Evolutionary conservation across 2,888 invertebrate species (phyloP), one percentile per base, ranked within the genome.

Genomic region (Eupithecia dodoneata): DNA sequence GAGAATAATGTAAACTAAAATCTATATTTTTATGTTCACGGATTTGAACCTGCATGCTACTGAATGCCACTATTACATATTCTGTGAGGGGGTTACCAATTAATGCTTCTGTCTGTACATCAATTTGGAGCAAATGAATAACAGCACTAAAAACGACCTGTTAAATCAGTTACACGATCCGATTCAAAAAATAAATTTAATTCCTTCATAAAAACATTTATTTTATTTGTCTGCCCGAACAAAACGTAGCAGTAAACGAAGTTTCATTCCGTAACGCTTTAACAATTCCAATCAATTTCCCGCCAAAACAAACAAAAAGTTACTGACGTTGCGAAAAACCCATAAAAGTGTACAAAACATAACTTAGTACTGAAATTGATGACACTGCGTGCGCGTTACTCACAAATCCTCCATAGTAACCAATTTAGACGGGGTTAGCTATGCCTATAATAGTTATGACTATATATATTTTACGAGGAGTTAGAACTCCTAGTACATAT

Each of bases 281-380:
- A 73, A 71, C 77, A 79, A 80, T 81, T 81, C 72, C 79, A 82
- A 80, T 81, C 79, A 81, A 82, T 81, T 78, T 77, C 45, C 71
- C 71, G 63, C 74, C 78, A 82, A 74, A 80, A 79, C 78, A 82
- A 81, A 81, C 67, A 77, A 59, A 74, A 72, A 69, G 79, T 80
- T 77, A 77, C 74, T 81, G 67, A 80, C 72, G 75, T 73, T 75
- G 75, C 72, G 55, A 80, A 81, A 80, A 80, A 76, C 77, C 76
- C 77, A 76, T 80, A 78, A 80, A 80, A 81, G 73, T 77, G 78
- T 47, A 65, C 65, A 80, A 76, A 81, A 76, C 76, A 75, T 79
- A 76, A 77, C 77, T 74, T 74, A 79, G 75, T 76, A 66, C 75
- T 69, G 79, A 76, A 70, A 82, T 77, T 80, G 78, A 82, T 82